Base-by-base conservation (phyloP, 2,797 vertebrate genomes). In the Psittacula derbiana region DNA sequence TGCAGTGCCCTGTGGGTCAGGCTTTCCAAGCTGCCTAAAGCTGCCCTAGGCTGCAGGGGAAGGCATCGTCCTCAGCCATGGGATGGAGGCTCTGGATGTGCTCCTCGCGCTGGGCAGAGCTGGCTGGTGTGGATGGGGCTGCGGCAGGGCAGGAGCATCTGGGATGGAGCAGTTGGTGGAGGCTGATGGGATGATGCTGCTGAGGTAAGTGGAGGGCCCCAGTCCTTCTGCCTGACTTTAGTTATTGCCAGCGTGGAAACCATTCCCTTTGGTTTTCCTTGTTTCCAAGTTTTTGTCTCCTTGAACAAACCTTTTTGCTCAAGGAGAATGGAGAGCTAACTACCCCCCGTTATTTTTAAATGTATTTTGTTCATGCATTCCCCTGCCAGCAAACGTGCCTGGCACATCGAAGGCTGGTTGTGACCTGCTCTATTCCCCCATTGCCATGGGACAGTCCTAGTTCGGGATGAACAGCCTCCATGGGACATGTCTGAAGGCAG, bases 11-110 rank as follows among this genome's bases (percentile, higher is more conserved):
- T 28, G 40, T 2, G 6, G 78, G 74, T 61, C 50, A 58, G 21
- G 16, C 18, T 76, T 67, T 66, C 36, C 5, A 12, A 53, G 64
- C 78, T 58, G 47, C 79, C 58, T 61, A 15, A 47, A 82, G 47
- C 36, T 40, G 44, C 20, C 10, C 19, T 0, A 2, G 40, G 50
- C 61, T 66, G n/a, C 50, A 65, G 41, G 25, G 18, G 27, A 82
- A 62, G 33, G 36, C 16, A 50, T 49, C 1, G 1, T 24, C 40
- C n/a, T 55, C 5, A 38, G 38, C 1, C 1, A 1, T 24, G 27
- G 20, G 17, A 12, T 38, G 40, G 43, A 71, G 18, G n/a, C 57
- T 46, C 30, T 46, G 40, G 36, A 79, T 11, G 6, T 7, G 53
- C 24, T 86, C 24, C 0, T 1, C 0, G 3, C 40, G 38, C 40